phyloP scores from a whole-genome alignment of 2,888 invertebrate species.

The Podabrus alpinus region DNA sequence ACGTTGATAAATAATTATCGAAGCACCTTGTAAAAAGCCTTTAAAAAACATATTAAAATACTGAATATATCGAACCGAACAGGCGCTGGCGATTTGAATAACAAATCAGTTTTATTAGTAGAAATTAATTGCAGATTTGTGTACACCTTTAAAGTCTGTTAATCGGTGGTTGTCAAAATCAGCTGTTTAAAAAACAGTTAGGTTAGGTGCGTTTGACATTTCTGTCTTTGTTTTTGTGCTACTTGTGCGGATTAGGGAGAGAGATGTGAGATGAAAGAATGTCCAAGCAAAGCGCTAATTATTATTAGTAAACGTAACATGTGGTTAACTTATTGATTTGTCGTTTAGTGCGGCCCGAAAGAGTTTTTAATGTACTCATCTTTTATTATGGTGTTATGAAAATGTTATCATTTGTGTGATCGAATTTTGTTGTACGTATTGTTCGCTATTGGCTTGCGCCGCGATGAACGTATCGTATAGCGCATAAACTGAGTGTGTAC shows the following conservation, averaged over 20 bases:
- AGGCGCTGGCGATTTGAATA: not conserved
- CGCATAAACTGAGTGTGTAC: conserved; percentile 47
- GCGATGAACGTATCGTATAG: conserved; percentile 45
- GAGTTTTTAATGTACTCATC: not conserved
- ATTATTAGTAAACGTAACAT: conserved; percentile 1
- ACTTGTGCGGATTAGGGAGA: not conserved
- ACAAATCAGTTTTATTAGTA: not conserved
- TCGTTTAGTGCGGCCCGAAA: not conserved
- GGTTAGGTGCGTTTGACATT: not conserved
- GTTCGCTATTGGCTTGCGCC: conserved; percentile 44
- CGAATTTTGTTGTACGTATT: not conserved
- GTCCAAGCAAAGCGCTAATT: not conserved
- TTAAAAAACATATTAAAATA: conserved; percentile 43
- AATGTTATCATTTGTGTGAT: not conserved
- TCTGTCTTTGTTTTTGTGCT: not conserved
- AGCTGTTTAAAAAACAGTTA: conserved; percentile 15
- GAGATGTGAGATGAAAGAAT: not conserved
- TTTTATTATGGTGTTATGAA: not conserved
- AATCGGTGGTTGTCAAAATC: conserved; percentile 19
- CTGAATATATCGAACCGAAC: not conserved
- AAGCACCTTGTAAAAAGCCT: conserved; percentile 47
- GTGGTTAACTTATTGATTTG: not conserved
- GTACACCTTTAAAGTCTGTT: not conserved
- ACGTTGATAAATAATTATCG: conserved; percentile 49
- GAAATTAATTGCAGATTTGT: not conserved